Evolutionary conservation across 2,797 vertebrate genomes (phyloP).

Genomic region (Danionella dracula): DNA sequence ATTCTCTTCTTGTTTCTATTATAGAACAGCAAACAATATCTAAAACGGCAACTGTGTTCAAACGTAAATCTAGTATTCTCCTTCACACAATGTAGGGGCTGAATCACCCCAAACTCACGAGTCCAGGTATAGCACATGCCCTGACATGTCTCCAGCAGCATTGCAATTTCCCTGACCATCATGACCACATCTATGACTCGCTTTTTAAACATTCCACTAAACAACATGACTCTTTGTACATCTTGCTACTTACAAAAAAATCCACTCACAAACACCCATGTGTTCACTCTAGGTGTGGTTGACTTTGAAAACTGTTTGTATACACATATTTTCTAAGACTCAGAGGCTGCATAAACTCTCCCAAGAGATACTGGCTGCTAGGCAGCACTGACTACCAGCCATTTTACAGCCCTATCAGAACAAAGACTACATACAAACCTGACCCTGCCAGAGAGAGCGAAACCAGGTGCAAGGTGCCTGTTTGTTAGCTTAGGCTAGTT

Average conservation of each 20-base stretch:
- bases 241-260: not conserved
- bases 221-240: not conserved
- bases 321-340: not conserved
- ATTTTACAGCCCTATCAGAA: conserved; percentile 30
- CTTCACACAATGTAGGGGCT: not conserved
- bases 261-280: not conserved
- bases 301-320: not conserved
- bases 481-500: conserved; percentile 20
- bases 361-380: conserved; percentile 44
- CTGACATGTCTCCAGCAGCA: conserved; percentile 33
- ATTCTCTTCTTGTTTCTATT: no score
- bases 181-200: conserved; percentile 9
- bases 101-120: not conserved
- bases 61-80: not conserved
- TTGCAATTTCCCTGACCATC: conserved; percentile 1
- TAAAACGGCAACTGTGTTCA: no score
- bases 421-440: conserved; percentile 29
- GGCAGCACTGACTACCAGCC: conserved; percentile 34
- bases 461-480: conserved; percentile 25
- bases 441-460: not conserved
- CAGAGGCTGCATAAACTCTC: conserved; percentile 4
- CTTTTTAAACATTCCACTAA: not conserved
- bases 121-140: conserved; percentile 34
- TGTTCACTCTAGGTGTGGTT: not conserved
- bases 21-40: no score